Evolutionary conservation across 2,888 invertebrate genomes (phyloP).

Genomic region (Athalia rosae): DNA sequence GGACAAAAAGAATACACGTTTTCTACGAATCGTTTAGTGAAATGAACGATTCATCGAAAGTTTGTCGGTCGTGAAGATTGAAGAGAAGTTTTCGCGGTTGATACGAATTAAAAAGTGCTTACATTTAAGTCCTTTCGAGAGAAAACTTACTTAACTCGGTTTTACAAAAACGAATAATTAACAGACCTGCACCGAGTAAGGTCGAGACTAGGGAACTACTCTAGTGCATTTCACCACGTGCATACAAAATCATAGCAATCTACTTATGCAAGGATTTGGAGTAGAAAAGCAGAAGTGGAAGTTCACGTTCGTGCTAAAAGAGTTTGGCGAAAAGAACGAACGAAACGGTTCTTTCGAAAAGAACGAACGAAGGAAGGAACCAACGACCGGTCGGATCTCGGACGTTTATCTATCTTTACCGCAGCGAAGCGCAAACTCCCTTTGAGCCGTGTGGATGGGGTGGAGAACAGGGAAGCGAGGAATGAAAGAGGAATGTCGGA

Average conservation of each 20-base stretch:
- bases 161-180: slow-evolving; percentile 36
- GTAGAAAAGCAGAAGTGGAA: slow-evolving; percentile 27
- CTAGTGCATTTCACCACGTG: slow-evolving; percentile 7
- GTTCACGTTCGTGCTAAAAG: background rate
- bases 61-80: background rate
- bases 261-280: slow-evolving; percentile 19
- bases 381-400: slow-evolving; percentile 10
- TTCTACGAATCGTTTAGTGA: slow-evolving; percentile 6
- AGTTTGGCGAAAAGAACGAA: background rate
- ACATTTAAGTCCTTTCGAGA: background rate
- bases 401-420: slow-evolving; percentile 17
- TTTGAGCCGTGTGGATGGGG: slow-evolving; percentile 27
- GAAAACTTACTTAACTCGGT: slow-evolving; percentile 14
- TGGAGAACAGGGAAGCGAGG: slow-evolving; percentile 10
- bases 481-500: slow-evolving; percentile 1
- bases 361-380: slow-evolving; percentile 12
- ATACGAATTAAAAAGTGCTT: slow-evolving; percentile 40
- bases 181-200: background rate
- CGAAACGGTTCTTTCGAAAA: slow-evolving; percentile 1
- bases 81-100: background rate
- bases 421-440: slow-evolving; percentile 19
- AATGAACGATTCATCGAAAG: slow-evolving; percentile 1
- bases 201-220: slow-evolving; percentile 1
- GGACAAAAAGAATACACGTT: background rate
- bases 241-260: slow-evolving; percentile 16